These are phyloP conservation scores for Caerostris darwini DNA, from an alignment of 1,140 invertebrate genomes.

Conservation along the genomic window DNA sequence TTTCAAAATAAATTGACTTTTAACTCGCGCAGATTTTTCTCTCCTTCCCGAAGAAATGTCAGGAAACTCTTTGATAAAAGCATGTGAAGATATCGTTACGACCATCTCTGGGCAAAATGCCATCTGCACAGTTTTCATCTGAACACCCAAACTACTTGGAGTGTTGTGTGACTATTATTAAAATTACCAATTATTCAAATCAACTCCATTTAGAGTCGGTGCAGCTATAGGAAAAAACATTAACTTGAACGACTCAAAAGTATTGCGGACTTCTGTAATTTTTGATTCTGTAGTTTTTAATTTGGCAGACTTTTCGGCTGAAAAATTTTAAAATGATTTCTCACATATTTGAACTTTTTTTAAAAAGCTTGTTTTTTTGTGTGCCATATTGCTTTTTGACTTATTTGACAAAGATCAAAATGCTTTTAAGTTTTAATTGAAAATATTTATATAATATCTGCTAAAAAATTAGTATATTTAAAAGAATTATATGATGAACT, in stretches of 20 bases:
- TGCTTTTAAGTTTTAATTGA: no score
- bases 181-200: neutral
- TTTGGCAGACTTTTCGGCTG: no score
- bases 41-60: slow-evolving; percentile 38
- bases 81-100: slow-evolving; percentile 27
- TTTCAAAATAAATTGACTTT: slow-evolving; percentile 66
- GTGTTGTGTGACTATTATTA: neutral
- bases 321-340: no score
- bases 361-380: no score
- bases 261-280: no score
- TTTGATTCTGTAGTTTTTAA: no score
- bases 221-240: neutral
- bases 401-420: no score
- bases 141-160: neutral
- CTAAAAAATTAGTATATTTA: no score
- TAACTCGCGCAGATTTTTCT: slow-evolving; percentile 39
- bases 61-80: slow-evolving; percentile 38
- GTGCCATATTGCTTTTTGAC: no score
- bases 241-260: neutral
- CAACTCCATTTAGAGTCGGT: neutral
- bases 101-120: slow-evolving; percentile 36
- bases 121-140: slow-evolving; percentile 12
- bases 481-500: neutral
- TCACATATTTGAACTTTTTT: no score
- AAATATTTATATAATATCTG: no score